phyloP scores from a whole-genome alignment of 2,113 vertebrate genomes.

The Cryptoleucopteryx plumbea region DNA sequence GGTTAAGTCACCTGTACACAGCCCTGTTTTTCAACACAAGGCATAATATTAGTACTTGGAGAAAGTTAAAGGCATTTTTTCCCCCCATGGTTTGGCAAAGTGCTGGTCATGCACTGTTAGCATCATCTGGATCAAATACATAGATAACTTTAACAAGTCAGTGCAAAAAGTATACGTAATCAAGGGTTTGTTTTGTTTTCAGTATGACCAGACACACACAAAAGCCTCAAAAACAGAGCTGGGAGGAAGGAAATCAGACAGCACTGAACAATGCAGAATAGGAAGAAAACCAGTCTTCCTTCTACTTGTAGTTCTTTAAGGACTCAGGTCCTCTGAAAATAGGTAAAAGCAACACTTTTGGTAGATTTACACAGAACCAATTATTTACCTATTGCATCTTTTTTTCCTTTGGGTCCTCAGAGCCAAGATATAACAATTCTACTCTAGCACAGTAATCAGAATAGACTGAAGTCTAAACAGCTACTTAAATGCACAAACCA shows the following conservation, averaged over 20 bases:
- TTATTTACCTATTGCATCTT: not conserved
- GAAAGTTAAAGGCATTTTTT: not conserved
- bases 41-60: not conserved
- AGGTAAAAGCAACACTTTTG: not conserved
- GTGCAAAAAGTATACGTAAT: not conserved
- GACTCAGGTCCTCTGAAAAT: not conserved
- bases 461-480: not conserved
- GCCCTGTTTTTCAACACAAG: not conserved
- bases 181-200: not conserved
- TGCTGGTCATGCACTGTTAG: not conserved
- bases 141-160: not conserved
- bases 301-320: not conserved
- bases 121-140: not conserved
- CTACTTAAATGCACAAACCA: not conserved
- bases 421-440: not conserved
- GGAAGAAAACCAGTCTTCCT: not conserved
- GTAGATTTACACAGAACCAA: not conserved
- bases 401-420: not conserved
- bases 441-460: not conserved
- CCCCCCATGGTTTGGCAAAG: not conserved
- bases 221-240: not conserved
- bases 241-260: constrained; percentile 2
- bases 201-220: not conserved
- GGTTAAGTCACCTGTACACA: not conserved
- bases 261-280: not conserved